A percentile compares a stretch with the other conserved stretches of the same genome.
Evolutionary conservation across 2,888 invertebrate species (phyloP).

Genomic region (Deroplatys truncata): DNA sequence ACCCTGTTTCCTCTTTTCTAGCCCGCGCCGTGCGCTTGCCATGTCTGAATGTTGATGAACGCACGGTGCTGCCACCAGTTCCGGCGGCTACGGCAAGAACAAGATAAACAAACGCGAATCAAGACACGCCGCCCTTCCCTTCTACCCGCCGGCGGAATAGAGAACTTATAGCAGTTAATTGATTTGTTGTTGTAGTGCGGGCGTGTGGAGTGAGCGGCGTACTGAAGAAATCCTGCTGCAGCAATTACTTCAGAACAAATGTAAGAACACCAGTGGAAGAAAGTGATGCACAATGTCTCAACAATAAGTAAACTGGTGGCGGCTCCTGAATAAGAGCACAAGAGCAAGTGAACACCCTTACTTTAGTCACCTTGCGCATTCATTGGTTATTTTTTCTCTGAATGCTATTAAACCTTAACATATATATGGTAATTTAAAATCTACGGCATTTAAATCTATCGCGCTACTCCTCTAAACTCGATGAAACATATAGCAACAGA

Average conservation of each 20-base stretch:
- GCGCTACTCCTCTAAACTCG: too few species aligned
- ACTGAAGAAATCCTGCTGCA: neutral
- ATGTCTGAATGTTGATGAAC: neutral
- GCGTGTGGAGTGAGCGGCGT: neutral
- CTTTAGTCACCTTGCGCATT: too few species aligned
- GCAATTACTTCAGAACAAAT: neutral
- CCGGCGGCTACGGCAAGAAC: conserved; percentile 11
- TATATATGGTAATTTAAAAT: too few species aligned
- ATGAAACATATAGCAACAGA: too few species aligned
- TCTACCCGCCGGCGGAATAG: conserved; percentile 1
- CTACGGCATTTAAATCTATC: too few species aligned
- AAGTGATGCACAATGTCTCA: too few species aligned
- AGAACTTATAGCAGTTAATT: conserved; percentile 20
- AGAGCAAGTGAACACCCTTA: too few species aligned
- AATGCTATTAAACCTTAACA: too few species aligned
- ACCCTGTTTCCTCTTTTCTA: neutral
- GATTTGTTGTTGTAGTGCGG: conserved; percentile 14
- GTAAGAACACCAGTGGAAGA: too few species aligned
- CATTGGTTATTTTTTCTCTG: too few species aligned
- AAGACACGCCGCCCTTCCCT: neutral
- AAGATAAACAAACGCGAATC: conserved; percentile 19
- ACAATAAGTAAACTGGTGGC: too few species aligned
- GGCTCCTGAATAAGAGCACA: too few species aligned
- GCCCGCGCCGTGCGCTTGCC: neutral
- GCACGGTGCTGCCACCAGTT: neutral